Evolutionary conservation across 2,888 invertebrate species (phyloP).

Genomic region (Luffia ferchaultella): DNA sequence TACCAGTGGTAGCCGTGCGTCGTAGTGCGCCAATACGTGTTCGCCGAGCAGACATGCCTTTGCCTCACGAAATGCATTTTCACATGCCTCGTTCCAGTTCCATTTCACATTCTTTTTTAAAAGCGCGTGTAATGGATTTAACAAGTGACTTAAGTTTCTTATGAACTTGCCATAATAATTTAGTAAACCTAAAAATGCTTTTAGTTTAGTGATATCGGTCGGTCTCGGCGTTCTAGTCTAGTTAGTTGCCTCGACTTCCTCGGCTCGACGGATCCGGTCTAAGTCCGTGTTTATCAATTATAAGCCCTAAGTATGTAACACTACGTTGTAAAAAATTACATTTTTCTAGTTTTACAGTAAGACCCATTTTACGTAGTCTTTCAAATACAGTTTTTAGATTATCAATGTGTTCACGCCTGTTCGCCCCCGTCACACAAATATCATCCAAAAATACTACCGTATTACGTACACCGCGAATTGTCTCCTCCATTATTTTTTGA

Average conservation of each 20-base stretch:
- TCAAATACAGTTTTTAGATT: too few relatives aligned
- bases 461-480: neutral
- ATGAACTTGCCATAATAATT: neutral
- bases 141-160: neutral
- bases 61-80: neutral
- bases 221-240: slow-evolving; percentile 8
- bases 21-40: slow-evolving; percentile 14
- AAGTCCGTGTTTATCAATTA: too few relatives aligned
- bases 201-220: too few relatives aligned
- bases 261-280: slow-evolving; percentile 14
- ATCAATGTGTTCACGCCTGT: too few relatives aligned
- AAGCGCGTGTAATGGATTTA: neutral
- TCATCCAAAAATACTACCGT: neutral
- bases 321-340: neutral
- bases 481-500: neutral
- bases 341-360: slow-evolving; percentile 12
- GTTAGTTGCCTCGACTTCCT: slow-evolving; percentile 13
- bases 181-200: neutral
- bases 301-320: too few relatives aligned
- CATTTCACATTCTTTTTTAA: slow-evolving; percentile 3
- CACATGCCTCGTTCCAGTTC: slow-evolving; percentile 4
- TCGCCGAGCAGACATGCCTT: slow-evolving; percentile 1
- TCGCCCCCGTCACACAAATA: neutral
- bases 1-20: slow-evolving; percentile 11
- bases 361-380: slow-evolving; percentile 11